phyloP scores from a whole-genome alignment of 2,113 vertebrate genomes.

The Limanda limanda region DNA sequence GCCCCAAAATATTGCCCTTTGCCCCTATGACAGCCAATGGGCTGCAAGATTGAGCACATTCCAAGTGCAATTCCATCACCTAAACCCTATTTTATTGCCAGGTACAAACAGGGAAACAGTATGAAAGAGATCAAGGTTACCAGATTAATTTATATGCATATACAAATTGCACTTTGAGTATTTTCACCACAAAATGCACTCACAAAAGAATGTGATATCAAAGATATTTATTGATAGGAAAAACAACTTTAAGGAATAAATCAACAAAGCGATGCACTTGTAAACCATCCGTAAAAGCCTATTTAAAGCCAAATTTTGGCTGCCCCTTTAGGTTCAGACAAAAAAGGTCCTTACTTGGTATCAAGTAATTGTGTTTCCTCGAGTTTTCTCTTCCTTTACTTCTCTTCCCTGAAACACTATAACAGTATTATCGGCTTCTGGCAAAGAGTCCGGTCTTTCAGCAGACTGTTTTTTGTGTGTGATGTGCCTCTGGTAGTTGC shows the following conservation, averaged over 20 bases:
- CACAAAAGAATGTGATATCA: background rate
- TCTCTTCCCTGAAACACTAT: conserved; percentile 43
- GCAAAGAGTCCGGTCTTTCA: conserved; percentile 42
- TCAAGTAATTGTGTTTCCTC: conserved; percentile 31
- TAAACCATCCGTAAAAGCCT: conserved; percentile 1
- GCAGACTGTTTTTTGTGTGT: conserved; percentile 33
- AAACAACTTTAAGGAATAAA: conserved; percentile 1
- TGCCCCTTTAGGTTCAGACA: conserved; percentile 3
- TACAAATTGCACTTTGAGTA: background rate
- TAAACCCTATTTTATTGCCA: too few species aligned
- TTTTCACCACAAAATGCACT: background rate
- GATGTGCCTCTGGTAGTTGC: conserved; percentile 60
- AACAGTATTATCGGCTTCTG: conserved; percentile 54
- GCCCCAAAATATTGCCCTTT: too few species aligned
- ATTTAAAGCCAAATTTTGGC: conserved; percentile 21
- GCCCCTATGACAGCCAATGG: too few species aligned
- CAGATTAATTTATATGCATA: background rate
- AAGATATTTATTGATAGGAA: background rate
- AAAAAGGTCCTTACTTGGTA: conserved; percentile 26
- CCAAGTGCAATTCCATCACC: too few species aligned
- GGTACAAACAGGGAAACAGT: too few species aligned
- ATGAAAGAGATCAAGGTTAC: background rate
- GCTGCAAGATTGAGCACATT: too few species aligned
- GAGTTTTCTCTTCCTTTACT: conserved; percentile 18
- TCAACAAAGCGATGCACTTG: background rate